A percentile compares a stretch with the other conserved stretches of the same genome.
These are phyloP conservation scores for Pseudopleuronectes americanus DNA, from an alignment of 2,797 vertebrate species.

Conservation along the genomic window DNA sequence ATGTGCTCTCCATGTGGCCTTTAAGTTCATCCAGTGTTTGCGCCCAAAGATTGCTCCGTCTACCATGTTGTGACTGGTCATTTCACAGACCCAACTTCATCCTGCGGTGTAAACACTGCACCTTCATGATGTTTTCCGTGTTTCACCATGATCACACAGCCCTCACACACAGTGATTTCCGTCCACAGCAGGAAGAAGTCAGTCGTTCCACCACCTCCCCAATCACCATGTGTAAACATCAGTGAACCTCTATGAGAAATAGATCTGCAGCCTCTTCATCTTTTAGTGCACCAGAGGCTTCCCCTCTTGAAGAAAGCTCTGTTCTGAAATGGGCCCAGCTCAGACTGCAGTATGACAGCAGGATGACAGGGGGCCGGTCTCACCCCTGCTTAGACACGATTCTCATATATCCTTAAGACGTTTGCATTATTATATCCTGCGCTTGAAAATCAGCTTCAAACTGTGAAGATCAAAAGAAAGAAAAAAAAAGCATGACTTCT, in stretches of 20 bases:
- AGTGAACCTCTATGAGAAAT: slow-evolving; percentile 16
- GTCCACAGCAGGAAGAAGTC: slow-evolving; percentile 36
- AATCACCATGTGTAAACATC: slow-evolving; percentile 47
- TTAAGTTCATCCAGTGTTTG: not conserved
- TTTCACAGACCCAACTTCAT: slow-evolving; percentile 11
- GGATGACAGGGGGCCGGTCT: not conserved
- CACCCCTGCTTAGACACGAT: not conserved
- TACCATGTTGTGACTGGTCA: not conserved
- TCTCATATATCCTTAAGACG: not conserved
- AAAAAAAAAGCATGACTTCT: slow-evolving; percentile 4
- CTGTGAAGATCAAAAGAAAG: not conserved
- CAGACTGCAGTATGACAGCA: not conserved
- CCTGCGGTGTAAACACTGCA: slow-evolving; percentile 18
- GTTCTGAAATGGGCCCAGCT: slow-evolving; percentile 8
- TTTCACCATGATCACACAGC: slow-evolving; percentile 24
- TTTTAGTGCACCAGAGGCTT: slow-evolving; percentile 16
- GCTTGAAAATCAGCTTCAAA: not conserved
- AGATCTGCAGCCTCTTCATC: slow-evolving; percentile 42
- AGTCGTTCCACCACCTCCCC: slow-evolving; percentile 23
- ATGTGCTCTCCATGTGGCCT: not conserved
- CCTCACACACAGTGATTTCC: slow-evolving; percentile 23
- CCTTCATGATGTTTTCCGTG: slow-evolving; percentile 7
- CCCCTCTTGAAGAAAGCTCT: slow-evolving; percentile 16
- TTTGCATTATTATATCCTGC: slow-evolving; percentile 5
- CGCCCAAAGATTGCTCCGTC: not conserved